phyloP scores from a whole-genome alignment of 2,797 vertebrate genomes.

The Capromys pilorides region DNA sequence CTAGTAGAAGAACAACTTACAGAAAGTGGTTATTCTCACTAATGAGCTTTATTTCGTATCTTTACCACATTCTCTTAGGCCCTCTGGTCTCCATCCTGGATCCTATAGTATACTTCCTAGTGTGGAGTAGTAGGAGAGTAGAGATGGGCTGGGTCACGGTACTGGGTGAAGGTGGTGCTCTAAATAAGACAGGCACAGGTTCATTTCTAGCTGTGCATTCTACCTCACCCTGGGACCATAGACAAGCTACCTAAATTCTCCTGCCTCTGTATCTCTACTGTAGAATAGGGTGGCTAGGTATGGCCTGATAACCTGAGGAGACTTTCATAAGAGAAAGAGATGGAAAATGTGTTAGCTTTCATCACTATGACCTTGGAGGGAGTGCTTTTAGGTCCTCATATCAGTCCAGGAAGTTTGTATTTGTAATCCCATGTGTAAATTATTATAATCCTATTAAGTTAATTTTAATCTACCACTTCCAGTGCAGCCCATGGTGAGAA shows the following conservation, averaged over 20 bases:
- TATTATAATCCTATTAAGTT: too few relatives aligned
- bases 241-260: too few relatives aligned
- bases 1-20: background rate
- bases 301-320: fast-evolving
- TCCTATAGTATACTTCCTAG: background rate
- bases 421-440: too few relatives aligned
- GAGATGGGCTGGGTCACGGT: background rate
- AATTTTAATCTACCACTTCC: too few relatives aligned
- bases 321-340: background rate
- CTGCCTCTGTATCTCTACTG: fast-evolving
- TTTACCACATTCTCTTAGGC: background rate
- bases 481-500: too few relatives aligned
- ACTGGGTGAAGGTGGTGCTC: too few relatives aligned
- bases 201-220: background rate
- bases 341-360: background rate
- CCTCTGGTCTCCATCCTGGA: background rate
- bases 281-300: background rate
- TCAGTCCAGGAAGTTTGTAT: too few relatives aligned
- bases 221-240: too few relatives aligned
- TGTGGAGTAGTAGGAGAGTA: background rate
- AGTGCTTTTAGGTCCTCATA: too few relatives aligned
- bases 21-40: background rate
- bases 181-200: background rate
- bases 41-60: fast-evolving
- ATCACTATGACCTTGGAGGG: too few relatives aligned